Evolutionary conservation across 2,113 vertebrate species (phyloP), one percentile per base, ranked within the genome.

Genomic region (Oxyruncus cristatus): DNA sequence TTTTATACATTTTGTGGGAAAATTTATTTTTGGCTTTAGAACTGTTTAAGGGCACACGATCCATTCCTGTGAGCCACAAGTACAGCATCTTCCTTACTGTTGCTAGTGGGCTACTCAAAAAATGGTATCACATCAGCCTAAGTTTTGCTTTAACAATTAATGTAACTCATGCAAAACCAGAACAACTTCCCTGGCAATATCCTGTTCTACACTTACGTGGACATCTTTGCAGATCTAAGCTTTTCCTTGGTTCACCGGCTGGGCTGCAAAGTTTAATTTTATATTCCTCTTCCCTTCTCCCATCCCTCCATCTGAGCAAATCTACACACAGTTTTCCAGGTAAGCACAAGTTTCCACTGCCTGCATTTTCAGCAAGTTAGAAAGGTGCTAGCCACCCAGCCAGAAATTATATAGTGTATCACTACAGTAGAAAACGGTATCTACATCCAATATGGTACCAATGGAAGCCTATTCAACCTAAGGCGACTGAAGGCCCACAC

Each of bases 1-100:
- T 77, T 73, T 73, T 74, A 66, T 61, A 84, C 18, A 76, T 76
- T 84, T 92, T 78, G 72, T 79, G 94, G 73, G 92, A 94, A 89
- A 93, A 82, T 42, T 78, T 85, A 44, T 92, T 74, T 14, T 49
- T 96, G 56, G 33, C 30, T 89, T 94, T 92, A 89, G 26, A 74
- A 79, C 35, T 89, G 56, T 35, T 89, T 71, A 92, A 94, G 77
- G 68, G 28, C 62, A 88, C 33, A 56, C 20, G 19, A 80, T 53
- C n/a, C 55, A 77, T 21, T 65, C 23, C 27, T 50, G 13, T 41
- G 59, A 18, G 33, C 28, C 4, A 1, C 42, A 61, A 75, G n/a
- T 19, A 87, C 23, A 50, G 42, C 55, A 72, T 58, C 28, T 84
- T 22, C 68, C 30, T 39, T 46, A 46, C 18, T 50, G 42, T 6